These are phyloP conservation scores for Drosophila chauvacae DNA, from an alignment of 1,140 invertebrate genomes.

Conservation along the genomic window DNA sequence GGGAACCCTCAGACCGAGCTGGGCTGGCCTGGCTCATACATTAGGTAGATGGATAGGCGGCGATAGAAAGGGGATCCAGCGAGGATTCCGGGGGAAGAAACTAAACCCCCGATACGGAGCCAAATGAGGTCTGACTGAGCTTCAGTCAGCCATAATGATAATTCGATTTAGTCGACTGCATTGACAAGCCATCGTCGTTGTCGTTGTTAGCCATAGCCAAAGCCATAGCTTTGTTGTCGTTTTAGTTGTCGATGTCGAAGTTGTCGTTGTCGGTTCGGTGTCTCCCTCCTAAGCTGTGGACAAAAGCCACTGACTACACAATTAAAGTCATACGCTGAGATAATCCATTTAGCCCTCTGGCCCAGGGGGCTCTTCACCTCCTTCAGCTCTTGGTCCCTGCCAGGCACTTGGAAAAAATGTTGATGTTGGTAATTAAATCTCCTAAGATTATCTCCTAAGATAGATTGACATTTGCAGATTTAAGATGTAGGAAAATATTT, in stretches of 20 bases:
- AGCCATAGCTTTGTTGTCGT: conserved; percentile 19
- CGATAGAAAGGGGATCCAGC: conserved; percentile 3
- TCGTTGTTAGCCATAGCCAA: conserved; percentile 18
- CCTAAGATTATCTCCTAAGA: neutral
- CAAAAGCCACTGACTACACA: conserved; percentile 76
- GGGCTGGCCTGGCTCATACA: conserved; percentile 31
- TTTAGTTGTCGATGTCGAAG: conserved; percentile 34
- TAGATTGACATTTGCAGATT: neutral
- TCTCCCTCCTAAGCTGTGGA: conserved; percentile 42
- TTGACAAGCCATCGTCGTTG: conserved; percentile 67
- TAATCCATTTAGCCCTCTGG: conserved; percentile 67
- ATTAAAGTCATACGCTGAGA: conserved; percentile 76
- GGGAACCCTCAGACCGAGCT: conserved; percentile 13
- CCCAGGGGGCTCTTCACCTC: conserved; percentile 22
- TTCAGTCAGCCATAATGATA: conserved; percentile 84
- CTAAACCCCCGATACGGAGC: conserved; percentile 53
- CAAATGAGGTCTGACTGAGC: conserved; percentile 83
- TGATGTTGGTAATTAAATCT: neutral
- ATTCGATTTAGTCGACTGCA: conserved; percentile 83
- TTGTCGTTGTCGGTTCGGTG: conserved; percentile 24
- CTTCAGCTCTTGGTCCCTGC: neutral
- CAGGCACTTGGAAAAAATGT: conserved; percentile 15
- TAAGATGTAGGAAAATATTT: too few species aligned
- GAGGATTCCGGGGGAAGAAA: conserved; percentile 21
- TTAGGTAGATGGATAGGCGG: conserved; percentile 42